Conservation (phyloP, 1,140 invertebrate species). For the Scaptomyza hsui region DNA sequence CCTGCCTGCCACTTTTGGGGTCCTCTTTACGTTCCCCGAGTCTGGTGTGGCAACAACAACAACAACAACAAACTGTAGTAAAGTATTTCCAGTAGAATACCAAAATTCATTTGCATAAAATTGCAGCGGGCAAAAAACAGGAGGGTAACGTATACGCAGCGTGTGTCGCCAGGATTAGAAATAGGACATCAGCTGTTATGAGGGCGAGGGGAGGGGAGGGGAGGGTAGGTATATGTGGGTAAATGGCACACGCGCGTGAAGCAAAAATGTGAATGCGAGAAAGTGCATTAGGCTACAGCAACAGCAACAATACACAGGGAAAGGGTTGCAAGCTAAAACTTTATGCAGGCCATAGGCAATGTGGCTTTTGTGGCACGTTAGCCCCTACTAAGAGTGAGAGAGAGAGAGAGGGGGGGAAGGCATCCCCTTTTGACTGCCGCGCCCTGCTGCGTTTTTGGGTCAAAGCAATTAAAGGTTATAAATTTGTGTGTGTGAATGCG, state of each 20-base stretch:
- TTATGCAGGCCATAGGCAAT: conserved; percentile 73
- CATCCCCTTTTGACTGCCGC: neutral
- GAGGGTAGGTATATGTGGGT: conserved; percentile 44
- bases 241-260: conserved; percentile 60
- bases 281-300: conserved; percentile 77
- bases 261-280: conserved; percentile 51
- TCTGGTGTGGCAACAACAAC: conserved; percentile 48
- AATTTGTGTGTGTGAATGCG: conserved; percentile 62
- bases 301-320: conserved; percentile 17
- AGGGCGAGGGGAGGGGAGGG: neutral
- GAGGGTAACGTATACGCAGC: conserved; percentile 4
- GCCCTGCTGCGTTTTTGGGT: conserved; percentile 73
- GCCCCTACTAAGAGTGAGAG: too few species aligned
- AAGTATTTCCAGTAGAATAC: conserved; percentile 79
- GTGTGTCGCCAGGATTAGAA: conserved; percentile 55
- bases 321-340: conserved; percentile 32
- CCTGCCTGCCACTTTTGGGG: conserved; percentile 1
- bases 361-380: conserved; percentile 57
- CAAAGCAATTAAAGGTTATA: conserved; percentile 83
- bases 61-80: conserved; percentile 53
- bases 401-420: too few species aligned
- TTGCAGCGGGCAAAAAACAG: conserved; percentile 53
- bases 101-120: conserved; percentile 83
- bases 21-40: too few species aligned
- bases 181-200: conserved; percentile 38